Conservation (phyloP, 2,113 vertebrate genomes). For the Gulo gulo region DNA sequence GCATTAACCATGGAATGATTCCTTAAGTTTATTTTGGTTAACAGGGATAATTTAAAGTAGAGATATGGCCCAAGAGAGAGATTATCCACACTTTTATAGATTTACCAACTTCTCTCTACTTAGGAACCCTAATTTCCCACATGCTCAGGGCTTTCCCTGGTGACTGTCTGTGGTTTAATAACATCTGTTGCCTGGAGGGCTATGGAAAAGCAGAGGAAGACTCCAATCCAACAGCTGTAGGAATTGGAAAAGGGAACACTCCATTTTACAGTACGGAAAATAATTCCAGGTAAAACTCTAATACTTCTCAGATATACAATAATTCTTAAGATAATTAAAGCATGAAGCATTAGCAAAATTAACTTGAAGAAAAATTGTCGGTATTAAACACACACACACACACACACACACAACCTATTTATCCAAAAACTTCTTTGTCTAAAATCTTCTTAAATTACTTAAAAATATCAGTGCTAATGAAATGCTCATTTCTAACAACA, state of each 20-base stretch:
- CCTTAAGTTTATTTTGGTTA: conserved; percentile 44
- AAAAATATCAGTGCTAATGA: not conserved
- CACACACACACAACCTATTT: not conserved
- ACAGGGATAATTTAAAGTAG: conserved; percentile 52
- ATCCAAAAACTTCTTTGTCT: not conserved
- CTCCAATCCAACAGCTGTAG: not conserved
- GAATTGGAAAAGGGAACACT: conserved; percentile 1
- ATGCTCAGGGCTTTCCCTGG: conserved; percentile 46
- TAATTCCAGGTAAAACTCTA: conserved; percentile 1
- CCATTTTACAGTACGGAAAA: not conserved
- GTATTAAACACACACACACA: not conserved
- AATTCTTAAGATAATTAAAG: not conserved
- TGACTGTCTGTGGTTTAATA: conserved; percentile 72
- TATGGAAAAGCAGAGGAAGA: not conserved
- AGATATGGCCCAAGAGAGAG: conserved; percentile 53
- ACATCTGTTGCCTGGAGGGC: conserved; percentile 64
- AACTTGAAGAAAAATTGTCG: not conserved
- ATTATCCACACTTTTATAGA: conserved; percentile 64
- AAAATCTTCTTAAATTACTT: not conserved
- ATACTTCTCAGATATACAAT: not conserved
- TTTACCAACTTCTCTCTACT: conserved; percentile 72
- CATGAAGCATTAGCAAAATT: not conserved
- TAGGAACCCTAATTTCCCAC: conserved; percentile 76
- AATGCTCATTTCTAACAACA: not conserved
- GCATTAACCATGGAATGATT: conserved; percentile 17